Evolutionary conservation across 2,888 invertebrate species (phyloP).

Genomic region (Parnassius apollo): DNA sequence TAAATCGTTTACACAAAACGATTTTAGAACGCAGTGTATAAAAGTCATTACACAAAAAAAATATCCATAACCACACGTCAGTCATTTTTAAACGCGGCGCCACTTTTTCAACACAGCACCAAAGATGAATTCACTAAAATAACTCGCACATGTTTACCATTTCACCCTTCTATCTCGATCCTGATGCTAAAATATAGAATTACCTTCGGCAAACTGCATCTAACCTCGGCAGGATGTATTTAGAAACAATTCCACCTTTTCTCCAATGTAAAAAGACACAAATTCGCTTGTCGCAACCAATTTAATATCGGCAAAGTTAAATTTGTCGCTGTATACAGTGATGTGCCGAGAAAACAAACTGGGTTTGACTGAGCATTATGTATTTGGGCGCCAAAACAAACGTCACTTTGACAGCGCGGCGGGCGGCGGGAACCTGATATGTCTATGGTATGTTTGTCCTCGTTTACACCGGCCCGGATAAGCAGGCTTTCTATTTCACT

Average conservation of each 20-base stretch:
- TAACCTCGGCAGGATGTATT: slow-evolving; percentile 51
- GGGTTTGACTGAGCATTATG: slow-evolving; percentile 76
- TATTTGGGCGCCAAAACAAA: slow-evolving; percentile 81
- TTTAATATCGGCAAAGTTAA: slow-evolving; percentile 42
- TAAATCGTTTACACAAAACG: slow-evolving; percentile 29
- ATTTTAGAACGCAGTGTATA: slow-evolving; percentile 38
- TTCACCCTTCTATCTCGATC: slow-evolving; percentile 73
- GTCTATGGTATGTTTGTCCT: slow-evolving; percentile 72
- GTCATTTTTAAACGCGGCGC: slow-evolving; percentile 64
- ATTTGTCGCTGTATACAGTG: slow-evolving; percentile 56
- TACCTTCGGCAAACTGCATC: slow-evolving; percentile 40
- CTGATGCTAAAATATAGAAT: slow-evolving; percentile 77
- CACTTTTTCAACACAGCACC: slow-evolving; percentile 71
- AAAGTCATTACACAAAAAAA: slow-evolving; percentile 42
- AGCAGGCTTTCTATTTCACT: slow-evolving; percentile 71
- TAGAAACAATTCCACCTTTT: slow-evolving; percentile 25
- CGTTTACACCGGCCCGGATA: slow-evolving; percentile 71
- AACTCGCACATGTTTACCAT: slow-evolving; percentile 74
- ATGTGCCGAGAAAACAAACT: slow-evolving; percentile 78
- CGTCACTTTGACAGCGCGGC: slow-evolving; percentile 79
- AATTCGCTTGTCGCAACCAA: slow-evolving; percentile 38
- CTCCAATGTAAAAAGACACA: slow-evolving; percentile 41
- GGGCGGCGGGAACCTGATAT: slow-evolving; percentile 77
- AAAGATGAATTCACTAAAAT: slow-evolving; percentile 78
- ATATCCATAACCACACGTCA: slow-evolving; percentile 65